A percentile compares a stretch with the other conserved stretches of the same genome.
phyloP scores from a whole-genome alignment of 2,797 vertebrate genomes.

The Sebastes diaconus region DNA sequence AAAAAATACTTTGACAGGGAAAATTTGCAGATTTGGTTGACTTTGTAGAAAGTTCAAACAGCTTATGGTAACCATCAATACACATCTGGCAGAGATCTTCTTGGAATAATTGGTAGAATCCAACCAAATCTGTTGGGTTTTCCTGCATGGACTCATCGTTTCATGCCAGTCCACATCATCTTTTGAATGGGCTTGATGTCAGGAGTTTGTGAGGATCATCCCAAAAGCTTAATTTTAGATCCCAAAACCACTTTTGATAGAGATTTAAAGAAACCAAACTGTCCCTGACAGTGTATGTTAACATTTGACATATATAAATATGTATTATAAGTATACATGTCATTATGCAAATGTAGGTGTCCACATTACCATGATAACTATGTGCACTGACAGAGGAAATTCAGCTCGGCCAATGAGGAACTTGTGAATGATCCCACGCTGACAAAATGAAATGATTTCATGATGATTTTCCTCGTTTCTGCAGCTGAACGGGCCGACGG shows the following conservation, averaged over 20 bases:
- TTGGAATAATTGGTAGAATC: background rate
- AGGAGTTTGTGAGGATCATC: background rate
- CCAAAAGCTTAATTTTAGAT: background rate
- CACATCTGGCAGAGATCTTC: background rate
- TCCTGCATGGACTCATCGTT: background rate
- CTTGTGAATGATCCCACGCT: background rate
- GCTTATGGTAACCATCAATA: background rate
- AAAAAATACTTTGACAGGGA: background rate
- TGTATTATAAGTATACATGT: background rate
- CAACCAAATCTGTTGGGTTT: background rate
- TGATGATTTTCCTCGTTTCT: background rate
- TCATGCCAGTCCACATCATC: background rate
- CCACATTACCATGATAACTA: background rate
- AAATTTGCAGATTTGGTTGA: background rate
- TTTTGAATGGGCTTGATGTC: background rate
- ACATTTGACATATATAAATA: background rate
- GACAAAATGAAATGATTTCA: background rate
- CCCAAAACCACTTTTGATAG: background rate
- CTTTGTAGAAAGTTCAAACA: background rate
- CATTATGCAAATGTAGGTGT: background rate
- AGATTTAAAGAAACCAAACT: background rate
- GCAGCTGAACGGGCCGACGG: constrained; percentile 80
- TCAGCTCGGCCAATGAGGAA: background rate
- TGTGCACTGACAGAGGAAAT: background rate
- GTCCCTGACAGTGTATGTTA: background rate